Evolutionary conservation across 2,797 vertebrate genomes (phyloP), one percentile per base, ranked within the genome.

Genomic region (Micromesistius poutassou): DNA sequence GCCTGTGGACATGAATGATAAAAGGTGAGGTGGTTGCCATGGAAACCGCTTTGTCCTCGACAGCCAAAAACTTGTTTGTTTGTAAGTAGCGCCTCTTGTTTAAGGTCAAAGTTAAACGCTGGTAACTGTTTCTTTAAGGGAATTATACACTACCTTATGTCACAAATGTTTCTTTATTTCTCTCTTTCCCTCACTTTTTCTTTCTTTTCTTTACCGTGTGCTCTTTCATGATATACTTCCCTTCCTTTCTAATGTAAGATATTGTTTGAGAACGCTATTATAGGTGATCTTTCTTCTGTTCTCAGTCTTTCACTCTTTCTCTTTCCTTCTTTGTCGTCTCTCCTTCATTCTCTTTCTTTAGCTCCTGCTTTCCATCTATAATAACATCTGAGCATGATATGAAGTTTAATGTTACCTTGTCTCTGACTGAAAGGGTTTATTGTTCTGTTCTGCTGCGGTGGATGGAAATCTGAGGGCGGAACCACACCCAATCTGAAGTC

Each of bases 401-500:
- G 19, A 7, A 55, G 46, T 55, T 1, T 42, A 1, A 33, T 79
- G 2, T n/a, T 19, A 72, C 14, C 82, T 76, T 86, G 75, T 87
- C 40, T 80, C 31, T 31, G 0, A 80, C 74, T 87, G 73, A 81
- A 91, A 92, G 93, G 88, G 68, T 79, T 90, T 68, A 25, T 85
- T 25, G 16, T 87, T 74, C 72, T 89, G 28, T 80, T 92, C 72
- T 80, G 88, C 50, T 30, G 50, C 0, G 14, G 70, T 72, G 78
- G 74, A 2, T 40, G 81, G 46, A 79, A 36, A 35, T 77, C 81
- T 6, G 86, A 88, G 74, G 70, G 71, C 2, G 96, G 96, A 16
- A 97, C 95, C 12, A 96, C 97, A 0, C 83, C 78, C 30, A 90
- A 96, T 81, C 88, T 99, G 38, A 85, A 86, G 74, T 92, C 95